Evolutionary conservation across 2,113 vertebrate genomes (phyloP).

Genomic region (Menura novaehollandiae): DNA sequence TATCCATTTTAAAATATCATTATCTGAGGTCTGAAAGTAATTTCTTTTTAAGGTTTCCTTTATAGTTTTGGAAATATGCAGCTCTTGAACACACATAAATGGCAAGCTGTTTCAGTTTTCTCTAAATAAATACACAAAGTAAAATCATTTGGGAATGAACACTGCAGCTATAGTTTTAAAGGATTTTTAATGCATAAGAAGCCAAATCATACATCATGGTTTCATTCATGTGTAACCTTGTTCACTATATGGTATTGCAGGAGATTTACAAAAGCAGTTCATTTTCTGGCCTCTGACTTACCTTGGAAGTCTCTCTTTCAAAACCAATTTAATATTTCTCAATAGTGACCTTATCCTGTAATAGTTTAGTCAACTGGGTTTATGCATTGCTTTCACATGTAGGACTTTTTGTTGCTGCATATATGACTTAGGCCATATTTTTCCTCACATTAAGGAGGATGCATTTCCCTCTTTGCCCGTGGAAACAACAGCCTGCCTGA

Average conservation of each 20-base stretch:
- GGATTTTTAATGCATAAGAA: background rate
- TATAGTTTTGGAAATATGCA: background rate
- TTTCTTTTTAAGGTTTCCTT: slow-evolving; percentile 3
- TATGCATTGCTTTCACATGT: background rate
- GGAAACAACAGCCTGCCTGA: background rate
- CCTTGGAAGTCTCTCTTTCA: background rate
- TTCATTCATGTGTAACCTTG: background rate
- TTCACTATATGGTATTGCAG: background rate
- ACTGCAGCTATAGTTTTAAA: background rate
- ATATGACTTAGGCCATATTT: background rate
- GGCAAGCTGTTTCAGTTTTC: slow-evolving; percentile 3
- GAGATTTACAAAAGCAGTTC: background rate
- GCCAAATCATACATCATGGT: background rate
- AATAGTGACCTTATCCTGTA: background rate
- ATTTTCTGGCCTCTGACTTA: background rate
- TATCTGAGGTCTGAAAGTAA: background rate
- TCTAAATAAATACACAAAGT: slow-evolving; percentile 17
- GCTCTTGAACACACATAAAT: background rate
- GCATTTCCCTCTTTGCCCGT: background rate
- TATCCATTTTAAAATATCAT: background rate
- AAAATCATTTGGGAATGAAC: background rate
- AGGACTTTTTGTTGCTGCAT: background rate
- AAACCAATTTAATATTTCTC: background rate
- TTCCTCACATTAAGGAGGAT: background rate
- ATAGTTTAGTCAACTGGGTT: background rate